Base-by-base conservation (phyloP, 2,113 vertebrate genomes). In the Zosterops pallidus region DNA sequence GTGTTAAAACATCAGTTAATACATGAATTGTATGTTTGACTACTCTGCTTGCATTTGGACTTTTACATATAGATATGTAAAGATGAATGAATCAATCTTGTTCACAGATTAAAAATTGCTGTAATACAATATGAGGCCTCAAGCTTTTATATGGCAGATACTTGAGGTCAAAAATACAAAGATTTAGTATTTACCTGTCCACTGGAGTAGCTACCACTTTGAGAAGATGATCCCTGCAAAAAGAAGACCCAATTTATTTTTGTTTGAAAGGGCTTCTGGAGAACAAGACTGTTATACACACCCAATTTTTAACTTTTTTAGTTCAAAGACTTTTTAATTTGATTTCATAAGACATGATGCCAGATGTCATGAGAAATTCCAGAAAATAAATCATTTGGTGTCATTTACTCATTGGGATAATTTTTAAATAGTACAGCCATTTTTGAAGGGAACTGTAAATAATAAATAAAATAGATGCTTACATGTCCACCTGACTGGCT, bases 401-500 rank as follows among this genome's bases (percentile, higher is more conserved):
- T 64, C 22, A 53, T 83, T 85, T 80, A 85, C 53, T 87, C 7
- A 3, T 70, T 33, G 29, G 33, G 46, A 24, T 76, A 69, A 53
- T 28, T 83, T 92, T 88, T 20, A 57, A 76, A 79, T 33, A 85
- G 22, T 87, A 85, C 12, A 63, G 23, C 52, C 46, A 65, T 82
- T 92, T 92, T 83, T 76, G 65, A 88, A 83, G 75, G 64, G 46
- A 88, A 94, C 90, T 74, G 85, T 76, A 92, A 93, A 83, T 94
- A 97, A 90, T 77, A 87, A 96, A 94, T 90, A 93, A 96, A 97
- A 94, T 70, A 86, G 76, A 94, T 95, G 92, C 95, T 96, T 97
- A 96, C 97, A 96, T 96, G 95, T 95, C 96, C 97, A 97, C 96
- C 96, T 96, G 92, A 95, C 64, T 95, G 95, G 86, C 93, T 97